Evolutionary conservation across 2,888 invertebrate genomes (phyloP), one percentile per base, ranked within the genome.

Genomic region (Tipula lateralis): DNA sequence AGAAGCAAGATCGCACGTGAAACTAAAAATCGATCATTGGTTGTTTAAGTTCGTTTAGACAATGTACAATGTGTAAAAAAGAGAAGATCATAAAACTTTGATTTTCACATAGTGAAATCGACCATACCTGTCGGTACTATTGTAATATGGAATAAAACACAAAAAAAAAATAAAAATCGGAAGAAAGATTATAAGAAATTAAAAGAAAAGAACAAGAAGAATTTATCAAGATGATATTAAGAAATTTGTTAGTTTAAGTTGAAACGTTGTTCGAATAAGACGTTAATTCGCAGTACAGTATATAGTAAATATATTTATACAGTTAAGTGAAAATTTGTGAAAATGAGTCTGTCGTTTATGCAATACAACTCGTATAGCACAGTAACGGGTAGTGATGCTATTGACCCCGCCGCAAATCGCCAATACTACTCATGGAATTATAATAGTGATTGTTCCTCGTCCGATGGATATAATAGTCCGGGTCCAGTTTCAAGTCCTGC

Each of bases 381-480:
- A 82, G 82, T 29, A 30, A 82, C 32, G 30, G n/a, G 30, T 9
- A 66, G 19, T 66, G 66, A 82, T 16, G n/a, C 30, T 7, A 82
- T n/a, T 82, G 82, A 82, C 6, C n/a, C 82, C 9, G 82, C 32
- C n/a, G n/a, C 29, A 6, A 82, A 82, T 30, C 82, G 82, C 30
- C 82, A 30, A 30, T 30, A 30, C 82, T 82, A 82, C 9, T 83
- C 83, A 36, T 83, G 83, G 83, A 34, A 34, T 24, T 82, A 30
- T 1, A 83, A 83, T 13, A 83, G 83, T 83, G 83, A 83, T 83
- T 30, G 83, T 34, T 30, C 32, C 13, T 83, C 83, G n/a, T 83
- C 83, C 12, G 83, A 83, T 83, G 83, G 83, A 34, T 83, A 83
- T 83, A 34, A 34, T 9, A 82, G 82, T 82, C 82, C 82, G 30